Evolutionary conservation across 2,888 invertebrate genomes (phyloP).

Genomic region (Oscheius sp.): DNA sequence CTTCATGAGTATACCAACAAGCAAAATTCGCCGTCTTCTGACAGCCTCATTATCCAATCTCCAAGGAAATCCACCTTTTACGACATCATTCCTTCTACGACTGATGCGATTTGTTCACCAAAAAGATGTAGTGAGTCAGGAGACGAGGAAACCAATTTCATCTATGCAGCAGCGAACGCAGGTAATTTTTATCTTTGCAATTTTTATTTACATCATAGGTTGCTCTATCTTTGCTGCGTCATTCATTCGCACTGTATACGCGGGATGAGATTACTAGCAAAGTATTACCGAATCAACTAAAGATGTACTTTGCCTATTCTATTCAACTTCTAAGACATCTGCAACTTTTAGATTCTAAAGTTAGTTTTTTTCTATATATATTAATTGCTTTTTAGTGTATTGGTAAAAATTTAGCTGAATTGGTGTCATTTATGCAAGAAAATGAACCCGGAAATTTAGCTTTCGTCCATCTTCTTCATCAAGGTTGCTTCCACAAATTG

Average conservation of each 20-base stretch:
- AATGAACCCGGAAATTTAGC: conserved; percentile 68
- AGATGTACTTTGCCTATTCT: conserved; percentile 66
- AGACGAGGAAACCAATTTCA: conserved; percentile 43
- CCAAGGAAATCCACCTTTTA: conserved; percentile 72
- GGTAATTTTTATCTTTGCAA: conserved; percentile 18
- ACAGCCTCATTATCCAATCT: conserved; percentile 70
- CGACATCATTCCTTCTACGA: conserved; percentile 66
- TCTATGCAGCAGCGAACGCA: conserved; percentile 47
- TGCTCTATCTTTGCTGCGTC: conserved; percentile 63
- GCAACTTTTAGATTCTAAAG: conserved; percentile 65
- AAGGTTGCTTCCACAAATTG: conserved; percentile 64
- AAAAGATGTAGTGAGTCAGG: conserved; percentile 44
- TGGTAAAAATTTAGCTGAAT: conserved; percentile 65
- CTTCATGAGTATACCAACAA: conserved; percentile 71
- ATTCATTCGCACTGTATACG: conserved; percentile 68
- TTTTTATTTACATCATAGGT: conserved; percentile 41
- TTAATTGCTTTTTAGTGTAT: conserved; percentile 48
- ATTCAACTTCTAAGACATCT: conserved; percentile 67
- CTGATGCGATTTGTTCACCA: conserved; percentile 67
- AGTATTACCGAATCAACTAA: conserved; percentile 58
- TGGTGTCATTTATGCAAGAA: conserved; percentile 61
- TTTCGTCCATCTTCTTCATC: conserved; percentile 69
- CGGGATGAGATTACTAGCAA: conserved; percentile 50
- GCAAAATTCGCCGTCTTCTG: conserved; percentile 71
- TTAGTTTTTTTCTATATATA: conserved; percentile 28